These are phyloP conservation scores for Frieseomelitta varia DNA, from an alignment of 1,140 invertebrate species.

Conservation along the genomic window DNA sequence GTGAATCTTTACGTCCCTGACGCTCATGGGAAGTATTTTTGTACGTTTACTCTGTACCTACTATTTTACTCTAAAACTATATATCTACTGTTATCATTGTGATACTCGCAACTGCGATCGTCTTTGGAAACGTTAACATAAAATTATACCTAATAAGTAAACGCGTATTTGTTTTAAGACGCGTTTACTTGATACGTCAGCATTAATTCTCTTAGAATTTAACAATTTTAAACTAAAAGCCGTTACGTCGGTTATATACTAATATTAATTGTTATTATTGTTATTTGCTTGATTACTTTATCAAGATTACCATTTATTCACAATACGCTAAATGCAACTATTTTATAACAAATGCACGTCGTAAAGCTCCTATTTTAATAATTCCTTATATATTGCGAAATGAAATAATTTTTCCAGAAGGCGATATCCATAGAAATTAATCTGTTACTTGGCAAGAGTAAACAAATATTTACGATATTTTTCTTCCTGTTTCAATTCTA, in stretches of 20 bases:
- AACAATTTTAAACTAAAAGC: constrained; percentile 50
- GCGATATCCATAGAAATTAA: constrained; percentile 26
- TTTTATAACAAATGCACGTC: constrained; percentile 48
- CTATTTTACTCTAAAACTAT: constrained; percentile 72
- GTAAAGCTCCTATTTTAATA: constrained; percentile 45
- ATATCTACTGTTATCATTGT: constrained; percentile 77
- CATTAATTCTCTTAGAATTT: constrained; percentile 51
- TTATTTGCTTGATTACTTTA: constrained; percentile 47
- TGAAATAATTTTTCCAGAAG: constrained; percentile 30
- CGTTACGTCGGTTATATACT: constrained; percentile 33
- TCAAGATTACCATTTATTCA: constrained; percentile 43
- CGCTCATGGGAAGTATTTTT: constrained; percentile 78
- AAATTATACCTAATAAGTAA: constrained; percentile 57
- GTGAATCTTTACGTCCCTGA: constrained; percentile 69
- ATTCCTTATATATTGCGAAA: neutral
- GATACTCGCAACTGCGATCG: constrained; percentile 72
- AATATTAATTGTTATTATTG: constrained; percentile 55
- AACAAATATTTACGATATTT: constrained; percentile 45
- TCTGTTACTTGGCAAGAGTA: constrained; percentile 41
- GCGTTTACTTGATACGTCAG: constrained; percentile 42
- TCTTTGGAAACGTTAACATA: constrained; percentile 67
- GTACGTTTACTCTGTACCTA: constrained; percentile 77
- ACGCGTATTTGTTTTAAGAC: constrained; percentile 57
- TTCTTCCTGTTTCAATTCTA: constrained; percentile 62
- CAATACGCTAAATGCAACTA: constrained; percentile 21